Evolutionary conservation across 2,113 vertebrate species (phyloP).

Genomic region (Psophia crepitans): DNA sequence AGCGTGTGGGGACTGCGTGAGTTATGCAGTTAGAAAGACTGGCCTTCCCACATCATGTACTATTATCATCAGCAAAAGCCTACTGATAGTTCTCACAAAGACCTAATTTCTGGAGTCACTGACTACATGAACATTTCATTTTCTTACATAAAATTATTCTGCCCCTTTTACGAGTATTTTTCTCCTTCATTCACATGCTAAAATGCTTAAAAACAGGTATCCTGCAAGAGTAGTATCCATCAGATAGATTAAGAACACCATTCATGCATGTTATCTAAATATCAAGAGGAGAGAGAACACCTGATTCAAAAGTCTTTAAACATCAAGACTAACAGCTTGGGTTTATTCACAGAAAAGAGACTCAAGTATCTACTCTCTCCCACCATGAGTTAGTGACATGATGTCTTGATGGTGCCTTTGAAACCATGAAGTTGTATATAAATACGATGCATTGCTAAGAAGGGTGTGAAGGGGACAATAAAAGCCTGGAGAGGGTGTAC

Average conservation of each 20-base stretch:
- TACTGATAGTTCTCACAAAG: neutral
- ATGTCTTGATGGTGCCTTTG: neutral
- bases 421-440: neutral
- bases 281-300: neutral
- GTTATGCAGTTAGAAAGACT: neutral
- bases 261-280: neutral
- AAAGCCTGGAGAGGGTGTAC: neutral
- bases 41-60: neutral
- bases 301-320: neutral
- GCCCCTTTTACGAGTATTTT: neutral
- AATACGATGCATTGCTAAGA: neutral
- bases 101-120: neutral
- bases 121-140: neutral
- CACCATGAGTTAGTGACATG: neutral
- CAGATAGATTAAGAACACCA: neutral
- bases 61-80: neutral
- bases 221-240: neutral
- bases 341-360: neutral
- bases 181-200: neutral
- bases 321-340: neutral
- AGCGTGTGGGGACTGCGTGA: neutral
- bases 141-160: neutral
- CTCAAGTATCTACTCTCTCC: neutral
- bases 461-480: neutral
- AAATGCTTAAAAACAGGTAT: neutral